Evolutionary conservation across 92 coral and sea anemone genomes (phyloP).

Genomic region (Palythoa heliodiscus): DNA sequence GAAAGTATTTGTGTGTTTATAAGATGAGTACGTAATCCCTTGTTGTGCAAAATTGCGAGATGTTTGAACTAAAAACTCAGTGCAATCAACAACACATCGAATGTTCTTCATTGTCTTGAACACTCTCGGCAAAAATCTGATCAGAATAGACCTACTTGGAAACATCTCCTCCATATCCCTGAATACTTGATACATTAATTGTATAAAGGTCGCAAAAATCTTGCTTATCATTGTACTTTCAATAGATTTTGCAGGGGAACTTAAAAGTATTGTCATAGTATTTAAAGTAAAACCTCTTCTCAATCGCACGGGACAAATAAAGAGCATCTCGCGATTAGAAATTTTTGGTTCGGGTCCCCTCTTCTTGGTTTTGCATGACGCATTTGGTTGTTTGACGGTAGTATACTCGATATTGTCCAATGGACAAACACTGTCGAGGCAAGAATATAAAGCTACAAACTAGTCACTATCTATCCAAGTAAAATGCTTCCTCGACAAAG

Average conservation of each 20-base stretch:
- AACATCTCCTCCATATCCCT: neutral
- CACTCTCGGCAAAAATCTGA: neutral
- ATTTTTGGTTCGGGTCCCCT: too few species aligned
- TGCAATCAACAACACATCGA: neutral
- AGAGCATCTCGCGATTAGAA: too few species aligned
- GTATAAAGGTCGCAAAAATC: neutral
- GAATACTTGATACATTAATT: neutral
- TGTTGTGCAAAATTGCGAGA: constrained; percentile 3
- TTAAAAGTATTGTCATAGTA: too few species aligned
- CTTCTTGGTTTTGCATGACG: too few species aligned
- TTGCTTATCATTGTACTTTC: too few species aligned
- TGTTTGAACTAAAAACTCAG: constrained; percentile 1
- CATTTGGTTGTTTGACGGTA: constrained; percentile 9
- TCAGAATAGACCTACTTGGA: neutral
- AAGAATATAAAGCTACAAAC: constrained; percentile 25
- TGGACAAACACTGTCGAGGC: constrained; percentile 12
- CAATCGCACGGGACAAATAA: too few species aligned
- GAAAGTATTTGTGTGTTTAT: constrained; percentile 76
- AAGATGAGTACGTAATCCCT: constrained; percentile 11
- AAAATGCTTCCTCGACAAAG: too few species aligned
- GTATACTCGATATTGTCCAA: constrained; percentile 2
- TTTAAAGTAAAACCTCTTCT: too few species aligned
- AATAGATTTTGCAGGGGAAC: neutral
- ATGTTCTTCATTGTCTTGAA: neutral
- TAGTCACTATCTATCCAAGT: constrained; percentile 22